Evolutionary conservation across 2,113 vertebrate genomes (phyloP), one percentile per base, ranked within the genome.

Genomic region (Eurypyga helias): DNA sequence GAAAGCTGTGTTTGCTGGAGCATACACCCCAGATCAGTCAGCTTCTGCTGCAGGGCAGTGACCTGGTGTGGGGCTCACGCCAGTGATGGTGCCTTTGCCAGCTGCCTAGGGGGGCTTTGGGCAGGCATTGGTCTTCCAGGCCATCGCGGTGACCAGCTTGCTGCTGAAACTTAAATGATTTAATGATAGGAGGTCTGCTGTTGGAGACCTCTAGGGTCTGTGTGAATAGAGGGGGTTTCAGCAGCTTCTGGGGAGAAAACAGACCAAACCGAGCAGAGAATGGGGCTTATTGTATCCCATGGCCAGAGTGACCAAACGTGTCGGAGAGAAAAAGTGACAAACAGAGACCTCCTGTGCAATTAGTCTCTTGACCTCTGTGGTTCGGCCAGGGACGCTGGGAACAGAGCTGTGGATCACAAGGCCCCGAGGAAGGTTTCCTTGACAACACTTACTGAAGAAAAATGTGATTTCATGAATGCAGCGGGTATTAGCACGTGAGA

Each of bases 391-490:
- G 87, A 64, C 76, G 93, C 87, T 83, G 95, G 95, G 75, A 89
- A 79, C 23, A 61, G 97, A 83, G 92, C 71, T 73, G 81, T 60
- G 90, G 65, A 86, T 90, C 91, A 78, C 78, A 79, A 83, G 88
- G 94, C 96, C 89, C 76, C 17, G 5, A 97, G 94, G 89, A 95
- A 95, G 36, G 96, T 98, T 97, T 97, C 97, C 97, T 93, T 98
- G 96, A 93, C 97, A 96, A 98, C 97, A 90, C 54, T 87, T 87
- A 80, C 48, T 60, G 78, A 70, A 96, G 94, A 88, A 91, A 96
- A 93, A 97, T 92, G 87, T 82, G 90, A 62, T 96, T 92, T 91
- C n/a, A 6, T 70, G 94, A 96, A 84, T 55, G 93, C 70, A 58
- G 61, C 0, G 43, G 60, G 61, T 43, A 75, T 83, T 58, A 48